Conservation (phyloP, 2,113 vertebrate species). For the Cochlearius cochlearius region DNA sequence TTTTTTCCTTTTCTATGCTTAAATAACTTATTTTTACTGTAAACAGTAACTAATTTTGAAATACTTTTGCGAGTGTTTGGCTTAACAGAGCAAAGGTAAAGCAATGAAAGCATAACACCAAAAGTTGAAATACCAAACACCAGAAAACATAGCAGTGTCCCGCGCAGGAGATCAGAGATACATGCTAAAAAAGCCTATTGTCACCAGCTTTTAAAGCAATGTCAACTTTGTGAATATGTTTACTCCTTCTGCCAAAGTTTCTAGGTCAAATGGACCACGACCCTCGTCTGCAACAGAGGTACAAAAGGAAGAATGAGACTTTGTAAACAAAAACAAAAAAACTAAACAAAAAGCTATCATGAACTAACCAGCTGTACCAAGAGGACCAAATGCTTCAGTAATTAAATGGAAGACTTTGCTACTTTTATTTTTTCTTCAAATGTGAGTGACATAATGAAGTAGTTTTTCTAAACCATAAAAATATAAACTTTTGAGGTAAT, state of each 20-base stretch:
- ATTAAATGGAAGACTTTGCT: slow-evolving; percentile 66
- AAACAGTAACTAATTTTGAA: neutral
- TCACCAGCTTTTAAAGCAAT: slow-evolving; percentile 47
- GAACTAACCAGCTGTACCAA: slow-evolving; percentile 65
- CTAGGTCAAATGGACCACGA: slow-evolving; percentile 80
- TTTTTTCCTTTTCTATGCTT: slow-evolving; percentile 13
- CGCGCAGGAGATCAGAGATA: neutral
- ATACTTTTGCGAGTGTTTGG: slow-evolving; percentile 5
- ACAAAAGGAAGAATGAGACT: slow-evolving; percentile 80
- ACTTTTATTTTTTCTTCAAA: slow-evolving; percentile 66
- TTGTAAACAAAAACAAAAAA: slow-evolving; percentile 40
- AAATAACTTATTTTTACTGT: slow-evolving; percentile 29
- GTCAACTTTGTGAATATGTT: slow-evolving; percentile 74
- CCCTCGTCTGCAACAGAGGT: slow-evolving; percentile 64
- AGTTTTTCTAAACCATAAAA: slow-evolving; percentile 68
- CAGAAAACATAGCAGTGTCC: neutral
- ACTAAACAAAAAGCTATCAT: slow-evolving; percentile 14
- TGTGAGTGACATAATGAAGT: slow-evolving; percentile 65
- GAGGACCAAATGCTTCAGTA: slow-evolving; percentile 77
- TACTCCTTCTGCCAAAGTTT: slow-evolving; percentile 84
- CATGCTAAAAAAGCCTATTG: slow-evolving; percentile 23
- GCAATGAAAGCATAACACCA: neutral
- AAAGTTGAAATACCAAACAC: slow-evolving; percentile 32
- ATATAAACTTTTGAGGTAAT: slow-evolving; percentile 59
- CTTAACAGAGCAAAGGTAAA: slow-evolving; percentile 33